phyloP scores from a whole-genome alignment of 2,113 vertebrate species.

The Lucifuga dentata region DNA sequence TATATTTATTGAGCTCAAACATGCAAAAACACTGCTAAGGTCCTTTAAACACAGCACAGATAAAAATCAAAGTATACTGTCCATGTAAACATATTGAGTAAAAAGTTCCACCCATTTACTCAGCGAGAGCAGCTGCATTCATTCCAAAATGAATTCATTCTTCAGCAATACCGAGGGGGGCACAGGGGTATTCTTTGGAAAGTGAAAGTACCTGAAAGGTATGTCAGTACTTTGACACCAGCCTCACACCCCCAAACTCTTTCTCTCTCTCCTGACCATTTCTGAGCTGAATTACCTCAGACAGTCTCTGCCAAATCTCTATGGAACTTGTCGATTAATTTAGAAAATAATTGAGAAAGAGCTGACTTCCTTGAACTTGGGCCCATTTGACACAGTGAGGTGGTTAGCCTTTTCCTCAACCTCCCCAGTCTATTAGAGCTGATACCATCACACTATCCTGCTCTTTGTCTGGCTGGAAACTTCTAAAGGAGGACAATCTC shows the following conservation, averaged over 20 bases:
- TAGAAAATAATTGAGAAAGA: slow-evolving; percentile 78
- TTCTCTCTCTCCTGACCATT: slow-evolving; percentile 14
- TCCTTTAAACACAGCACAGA: too few species aligned
- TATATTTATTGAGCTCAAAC: too few species aligned
- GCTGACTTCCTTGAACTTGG: slow-evolving; percentile 68
- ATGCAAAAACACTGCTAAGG: too few species aligned
- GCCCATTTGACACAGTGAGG: slow-evolving; percentile 72
- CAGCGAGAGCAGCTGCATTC: not conserved
- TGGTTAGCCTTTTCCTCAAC: slow-evolving; percentile 80
- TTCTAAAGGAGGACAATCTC: slow-evolving; percentile 81
- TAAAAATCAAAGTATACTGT: too few species aligned
- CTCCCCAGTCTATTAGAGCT: slow-evolving; percentile 78
- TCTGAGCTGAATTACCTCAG: slow-evolving; percentile 41
- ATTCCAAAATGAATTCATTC: slow-evolving; percentile 12
- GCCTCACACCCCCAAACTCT: slow-evolving; percentile 40
- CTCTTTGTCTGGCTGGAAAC: slow-evolving; percentile 78
- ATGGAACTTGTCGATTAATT: slow-evolving; percentile 69
- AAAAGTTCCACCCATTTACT: too few species aligned
- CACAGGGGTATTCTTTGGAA: slow-evolving; percentile 21
- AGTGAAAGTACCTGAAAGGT: slow-evolving; percentile 30
- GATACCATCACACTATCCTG: slow-evolving; percentile 78
- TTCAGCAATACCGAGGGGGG: slow-evolving; percentile 21
- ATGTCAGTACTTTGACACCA: slow-evolving; percentile 45
- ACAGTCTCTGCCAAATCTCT: slow-evolving; percentile 52
- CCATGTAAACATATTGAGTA: too few species aligned